A percentile compares a stretch with the other conserved stretches of the same genome.
Conservation (phyloP, 2,113 vertebrate species). For the Peromyscus leucopus region DNA sequence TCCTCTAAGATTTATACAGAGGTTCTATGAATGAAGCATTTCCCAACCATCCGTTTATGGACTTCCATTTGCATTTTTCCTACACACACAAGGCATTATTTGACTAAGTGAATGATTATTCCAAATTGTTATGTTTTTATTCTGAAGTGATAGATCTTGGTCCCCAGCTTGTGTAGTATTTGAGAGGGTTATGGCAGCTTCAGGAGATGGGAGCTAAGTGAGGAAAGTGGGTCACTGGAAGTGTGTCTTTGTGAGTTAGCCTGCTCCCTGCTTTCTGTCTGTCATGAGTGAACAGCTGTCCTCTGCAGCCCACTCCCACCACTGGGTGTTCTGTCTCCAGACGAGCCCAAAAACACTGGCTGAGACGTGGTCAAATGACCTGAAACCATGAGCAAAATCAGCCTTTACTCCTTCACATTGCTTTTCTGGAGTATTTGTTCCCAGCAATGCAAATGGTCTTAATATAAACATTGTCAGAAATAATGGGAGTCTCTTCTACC, state of each 20-base stretch:
- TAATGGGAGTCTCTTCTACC: neutral
- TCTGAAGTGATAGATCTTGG: neutral
- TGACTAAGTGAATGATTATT: neutral
- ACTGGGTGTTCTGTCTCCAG: too few relatives aligned
- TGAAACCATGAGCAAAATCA: neutral
- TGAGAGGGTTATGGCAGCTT: neutral
- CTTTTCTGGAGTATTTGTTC: neutral
- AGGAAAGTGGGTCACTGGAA: neutral
- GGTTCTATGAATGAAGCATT: constrained; percentile 3
- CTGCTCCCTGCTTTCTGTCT: neutral
- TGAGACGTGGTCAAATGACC: neutral
- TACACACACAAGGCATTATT: neutral
- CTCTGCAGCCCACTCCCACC: neutral
- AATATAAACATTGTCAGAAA: neutral
- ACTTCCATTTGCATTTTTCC: neutral
- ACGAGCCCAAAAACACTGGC: neutral
- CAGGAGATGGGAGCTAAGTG: neutral
- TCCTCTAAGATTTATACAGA: neutral
- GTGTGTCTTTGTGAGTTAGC: neutral
- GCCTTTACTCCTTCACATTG: neutral
- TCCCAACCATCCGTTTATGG: neutral
- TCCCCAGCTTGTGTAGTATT: neutral
- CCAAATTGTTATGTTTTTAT: neutral
- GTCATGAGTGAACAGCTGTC: neutral
- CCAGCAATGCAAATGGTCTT: neutral